Evolutionary conservation across 2,888 invertebrate genomes (phyloP).

Genomic region (Leptothorax acervorum): DNA sequence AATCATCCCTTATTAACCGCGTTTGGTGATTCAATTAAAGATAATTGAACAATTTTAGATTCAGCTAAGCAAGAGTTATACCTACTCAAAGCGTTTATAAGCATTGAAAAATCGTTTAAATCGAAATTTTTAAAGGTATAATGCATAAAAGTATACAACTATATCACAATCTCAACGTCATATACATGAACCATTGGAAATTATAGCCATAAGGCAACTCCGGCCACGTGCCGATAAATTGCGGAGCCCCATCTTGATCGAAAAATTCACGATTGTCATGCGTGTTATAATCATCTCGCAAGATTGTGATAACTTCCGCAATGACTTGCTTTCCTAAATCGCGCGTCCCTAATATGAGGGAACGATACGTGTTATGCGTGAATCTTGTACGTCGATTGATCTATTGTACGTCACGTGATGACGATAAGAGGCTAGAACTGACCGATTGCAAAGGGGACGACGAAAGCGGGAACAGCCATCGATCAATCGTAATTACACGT

Average conservation of each 20-base stretch:
- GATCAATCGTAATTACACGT: constrained; percentile 35
- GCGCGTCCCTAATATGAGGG: neutral
- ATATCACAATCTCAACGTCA: neutral
- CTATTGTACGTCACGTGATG: constrained; percentile 19
- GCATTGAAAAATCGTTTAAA: neutral
- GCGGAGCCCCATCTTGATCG: neutral
- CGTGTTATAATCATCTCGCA: neutral
- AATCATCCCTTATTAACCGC: neutral
- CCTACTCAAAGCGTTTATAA: neutral
- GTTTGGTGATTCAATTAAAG: constrained; percentile 13
- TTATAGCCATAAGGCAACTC: no score
- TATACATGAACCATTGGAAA: neutral
- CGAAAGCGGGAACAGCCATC: constrained; percentile 2
- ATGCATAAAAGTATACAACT: neutral
- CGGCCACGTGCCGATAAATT: no score
- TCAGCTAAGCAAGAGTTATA: neutral
- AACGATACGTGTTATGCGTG: neutral
- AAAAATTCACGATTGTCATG: neutral
- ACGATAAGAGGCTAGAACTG: neutral
- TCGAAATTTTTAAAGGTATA: neutral
- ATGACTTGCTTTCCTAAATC: neutral
- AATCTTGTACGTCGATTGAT: constrained; percentile 25
- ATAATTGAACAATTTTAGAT: neutral
- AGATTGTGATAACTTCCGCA: neutral
- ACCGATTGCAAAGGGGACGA: neutral